Base-by-base conservation (phyloP, 2,797 vertebrate genomes). In the Hoplostethus mediterraneus region DNA sequence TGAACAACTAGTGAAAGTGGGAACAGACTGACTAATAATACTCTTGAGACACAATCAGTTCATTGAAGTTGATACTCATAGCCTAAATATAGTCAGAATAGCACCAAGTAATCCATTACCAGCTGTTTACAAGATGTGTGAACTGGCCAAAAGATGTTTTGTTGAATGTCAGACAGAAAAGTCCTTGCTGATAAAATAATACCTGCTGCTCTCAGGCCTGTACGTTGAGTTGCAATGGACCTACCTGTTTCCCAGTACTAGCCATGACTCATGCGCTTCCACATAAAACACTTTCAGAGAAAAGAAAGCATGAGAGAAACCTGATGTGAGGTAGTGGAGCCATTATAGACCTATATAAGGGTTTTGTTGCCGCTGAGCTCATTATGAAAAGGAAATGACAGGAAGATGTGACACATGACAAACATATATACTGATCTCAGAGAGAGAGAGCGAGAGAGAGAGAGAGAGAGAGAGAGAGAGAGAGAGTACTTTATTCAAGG, bases 371-470 rank as follows among this genome's bases (percentile, higher is more conserved):
- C 53, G n/a, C 42, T 36, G 5, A 40, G 14, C 36, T 75, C 45
- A 67, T 82, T 75, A 60, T 66, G n/a, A 64, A 73, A 71, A 79
- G 69, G 54, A 75, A 77, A 74, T 76, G 62, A 67, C 38, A 40
- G n/a, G 48, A 53, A n/a, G 48, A 52, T 40, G 11, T 9, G 48
- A 64, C 36, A 67, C 17, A 48, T 59, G 14, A 58, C 38, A 44
- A 36, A 53, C 65, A 67, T 57, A 56, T 54, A 65, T 9, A 56
- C 51, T 51, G 9, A 21, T 36, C 48, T 63, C 31, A n/a, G 7
- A 63, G 30, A 51, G 14, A 40, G 31, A 6, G 30, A 16, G 38
- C 17, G 38, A 31, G 71, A 57, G 67, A 45, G 53, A 64, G 25
- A 45, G 38, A 31, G 71, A 57, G 67, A 49, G 57, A 64, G 67